phyloP scores from a whole-genome alignment of 2,888 invertebrate species.

The Dynastes tityus region DNA sequence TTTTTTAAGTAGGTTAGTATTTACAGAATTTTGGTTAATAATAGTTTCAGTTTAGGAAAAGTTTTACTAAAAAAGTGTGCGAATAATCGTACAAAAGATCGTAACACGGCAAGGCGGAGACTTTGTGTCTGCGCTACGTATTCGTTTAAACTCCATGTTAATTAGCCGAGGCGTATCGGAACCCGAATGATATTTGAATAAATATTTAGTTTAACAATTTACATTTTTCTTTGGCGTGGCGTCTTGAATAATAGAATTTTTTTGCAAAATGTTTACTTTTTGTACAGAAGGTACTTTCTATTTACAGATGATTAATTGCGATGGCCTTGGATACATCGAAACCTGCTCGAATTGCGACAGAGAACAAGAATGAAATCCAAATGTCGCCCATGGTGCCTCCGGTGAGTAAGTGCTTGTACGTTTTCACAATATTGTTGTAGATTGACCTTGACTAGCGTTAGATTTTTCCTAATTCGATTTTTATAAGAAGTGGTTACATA shows the following conservation, averaged over 20 bases:
- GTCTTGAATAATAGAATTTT: conserved; percentile 5
- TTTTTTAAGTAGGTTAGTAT: no score
- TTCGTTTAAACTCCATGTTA: no score
- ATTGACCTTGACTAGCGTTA: conserved; percentile 31
- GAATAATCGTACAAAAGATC: no score
- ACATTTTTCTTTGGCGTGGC: conserved; percentile 18
- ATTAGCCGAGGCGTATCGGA: no score
- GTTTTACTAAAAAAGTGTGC: no score
- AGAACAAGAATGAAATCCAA: conserved; percentile 53
- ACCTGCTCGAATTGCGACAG: conserved; percentile 51
- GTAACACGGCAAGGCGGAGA: no score
- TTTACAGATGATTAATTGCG: conserved; percentile 59
- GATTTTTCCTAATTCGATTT: conserved; percentile 14
- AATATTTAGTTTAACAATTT: conserved; percentile 13
- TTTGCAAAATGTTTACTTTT: conserved; percentile 22
- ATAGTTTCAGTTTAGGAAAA: no score
- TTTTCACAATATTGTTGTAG: conserved; percentile 16
- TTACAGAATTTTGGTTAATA: no score
- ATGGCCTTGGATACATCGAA: conserved; percentile 59
- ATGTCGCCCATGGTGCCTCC: conserved; percentile 56
- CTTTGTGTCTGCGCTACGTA: no score
- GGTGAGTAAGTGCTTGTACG: conserved; percentile 54
- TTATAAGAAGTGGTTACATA: conserved; percentile 19
- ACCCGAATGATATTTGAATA: not conserved
- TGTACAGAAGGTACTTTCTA: conserved; percentile 37